phyloP scores from a whole-genome alignment of 2,113 vertebrate genomes.

The Lanius collurio region DNA sequence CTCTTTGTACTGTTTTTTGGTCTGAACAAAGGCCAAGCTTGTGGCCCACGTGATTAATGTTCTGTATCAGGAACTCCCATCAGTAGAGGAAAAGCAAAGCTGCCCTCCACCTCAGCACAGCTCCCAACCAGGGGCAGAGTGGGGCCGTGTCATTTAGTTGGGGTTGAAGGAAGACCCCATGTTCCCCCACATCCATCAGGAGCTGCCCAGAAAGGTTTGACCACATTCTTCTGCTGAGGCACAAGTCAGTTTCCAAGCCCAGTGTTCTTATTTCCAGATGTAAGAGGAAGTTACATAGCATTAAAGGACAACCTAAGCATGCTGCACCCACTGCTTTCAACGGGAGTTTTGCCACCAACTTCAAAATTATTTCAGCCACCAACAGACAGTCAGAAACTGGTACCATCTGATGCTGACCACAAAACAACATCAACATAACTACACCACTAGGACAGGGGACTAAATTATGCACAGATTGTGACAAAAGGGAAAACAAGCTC shows the following conservation, averaged over 20 bases:
- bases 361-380: background rate
- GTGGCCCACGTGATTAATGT: rapidly evolving
- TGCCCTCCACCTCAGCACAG: background rate
- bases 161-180: background rate
- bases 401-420: background rate
- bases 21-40: background rate
- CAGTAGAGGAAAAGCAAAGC: background rate
- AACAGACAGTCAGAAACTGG: background rate
- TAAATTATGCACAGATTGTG: background rate
- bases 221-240: constrained; percentile 18
- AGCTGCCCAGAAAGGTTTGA: background rate
- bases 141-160: background rate
- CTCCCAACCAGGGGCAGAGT: background rate
- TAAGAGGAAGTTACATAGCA: background rate
- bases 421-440: background rate
- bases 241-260: constrained; percentile 29
- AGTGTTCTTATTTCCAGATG: constrained; percentile 47
- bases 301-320: background rate
- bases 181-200: background rate
- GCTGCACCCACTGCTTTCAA: background rate
- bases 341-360: background rate
- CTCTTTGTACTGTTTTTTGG: too few relatives aligned
- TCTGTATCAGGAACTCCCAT: background rate
- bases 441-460: background rate
- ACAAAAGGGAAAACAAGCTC: background rate